Evolutionary conservation across 2,797 vertebrate species (phyloP).

Genomic region (Hirundo rustica): DNA sequence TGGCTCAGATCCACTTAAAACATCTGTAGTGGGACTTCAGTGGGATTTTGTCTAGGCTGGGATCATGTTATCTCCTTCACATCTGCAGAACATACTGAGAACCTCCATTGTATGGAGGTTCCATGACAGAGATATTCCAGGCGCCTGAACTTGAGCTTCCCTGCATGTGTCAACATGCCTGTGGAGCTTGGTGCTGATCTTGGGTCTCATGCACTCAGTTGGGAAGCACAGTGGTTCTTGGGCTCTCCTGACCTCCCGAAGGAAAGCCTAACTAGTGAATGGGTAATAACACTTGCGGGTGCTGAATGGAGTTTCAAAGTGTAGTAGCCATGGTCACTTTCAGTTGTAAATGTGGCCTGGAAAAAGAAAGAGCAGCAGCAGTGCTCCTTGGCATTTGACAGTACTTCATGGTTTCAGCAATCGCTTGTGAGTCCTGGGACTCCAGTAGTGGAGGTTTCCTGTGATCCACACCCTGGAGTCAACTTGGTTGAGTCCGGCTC

Average conservation of each 20-base stretch:
- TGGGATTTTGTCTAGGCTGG: neutral
- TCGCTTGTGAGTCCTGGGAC: neutral
- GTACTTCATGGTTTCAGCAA: neutral
- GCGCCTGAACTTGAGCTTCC: neutral
- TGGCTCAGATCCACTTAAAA: neutral
- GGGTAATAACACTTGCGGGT: neutral
- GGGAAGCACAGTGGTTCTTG: neutral
- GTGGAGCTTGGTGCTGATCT: neutral
- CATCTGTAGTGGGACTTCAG: neutral
- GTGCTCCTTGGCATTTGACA: neutral
- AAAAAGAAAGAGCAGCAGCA: neutral
- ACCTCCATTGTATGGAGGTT: rapidly evolving
- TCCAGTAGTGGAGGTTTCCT: neutral
- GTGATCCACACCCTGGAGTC: neutral
- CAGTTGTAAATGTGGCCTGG: neutral
- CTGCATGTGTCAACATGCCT: neutral
- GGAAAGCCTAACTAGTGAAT: neutral
- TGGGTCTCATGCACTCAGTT: neutral
- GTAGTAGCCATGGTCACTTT: neutral
- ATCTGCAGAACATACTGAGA: neutral
- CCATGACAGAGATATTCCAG: neutral
- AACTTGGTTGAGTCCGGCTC: neutral
- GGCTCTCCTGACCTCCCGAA: neutral
- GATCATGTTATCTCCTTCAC: neutral
- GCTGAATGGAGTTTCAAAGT: rapidly evolving